Evolutionary conservation across 2,888 invertebrate species (phyloP), one percentile per base, ranked within the genome.

Genomic region (Aporophyla lueneburgensis): DNA sequence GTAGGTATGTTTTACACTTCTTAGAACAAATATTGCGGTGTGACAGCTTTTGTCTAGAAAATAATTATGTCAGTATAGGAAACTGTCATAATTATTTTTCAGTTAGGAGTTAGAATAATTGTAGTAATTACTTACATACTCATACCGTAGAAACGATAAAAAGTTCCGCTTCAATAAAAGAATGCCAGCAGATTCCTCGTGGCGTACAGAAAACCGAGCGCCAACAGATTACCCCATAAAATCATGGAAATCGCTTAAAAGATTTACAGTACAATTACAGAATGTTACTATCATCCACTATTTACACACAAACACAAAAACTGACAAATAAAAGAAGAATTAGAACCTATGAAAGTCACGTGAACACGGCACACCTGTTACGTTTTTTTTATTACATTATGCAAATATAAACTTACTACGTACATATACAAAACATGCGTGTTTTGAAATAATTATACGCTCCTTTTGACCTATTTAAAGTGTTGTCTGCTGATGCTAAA

Each of bases 311-410:
- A 70, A 71, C 71, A 79, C 49, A 46, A 78, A 77, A 86, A 76
- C 84, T 84, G 88, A 83, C 87, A 85, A 86, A 87, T 88, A 89
- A 89, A 89, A 87, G 54, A 84, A 86, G 86, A 84, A 87, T 85
- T 88, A 88, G 78, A 81, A 70, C 74, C 80, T 67, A 84, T 89
- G 86, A 87, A 89, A 65, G 80, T 81, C 80, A 33, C 67, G 62
- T 40, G 68, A 76, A 87, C 43, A 68, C 43, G 71, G 66, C 27
- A 49, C 89, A 88, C 82, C 87, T 88, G 89, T 84, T 84, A 74
- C 33, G 12, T 73, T 77, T 83, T 75, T n/a, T 85, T 81, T 87
- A 75, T 65, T 74, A 10, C 56, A 33, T 2, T 66, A n/a, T 49
- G 49, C 16, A 59, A 49, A 72, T 66, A 68, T 56, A 69, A 40